Evolutionary conservation across 1,140 invertebrate genomes (phyloP).

Genomic region (Planococcus citri): DNA sequence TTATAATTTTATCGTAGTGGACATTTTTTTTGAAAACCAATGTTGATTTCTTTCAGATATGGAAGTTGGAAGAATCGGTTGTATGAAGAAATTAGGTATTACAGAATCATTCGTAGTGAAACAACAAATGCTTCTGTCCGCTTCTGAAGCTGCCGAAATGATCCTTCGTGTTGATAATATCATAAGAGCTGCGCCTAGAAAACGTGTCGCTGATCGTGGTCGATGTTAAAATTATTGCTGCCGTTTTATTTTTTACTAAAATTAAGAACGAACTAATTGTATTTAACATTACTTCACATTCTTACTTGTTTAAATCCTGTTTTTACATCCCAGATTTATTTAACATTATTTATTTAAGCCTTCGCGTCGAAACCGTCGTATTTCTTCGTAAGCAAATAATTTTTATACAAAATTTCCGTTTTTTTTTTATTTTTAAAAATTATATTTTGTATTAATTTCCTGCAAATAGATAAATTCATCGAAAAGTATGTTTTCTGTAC

Average conservation of each 20-base stretch:
- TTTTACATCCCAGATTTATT: no score
- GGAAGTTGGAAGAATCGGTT: conserved; percentile 67
- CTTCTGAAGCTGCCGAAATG: conserved; percentile 96
- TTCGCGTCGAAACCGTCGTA: neutral
- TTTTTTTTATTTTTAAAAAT: neutral
- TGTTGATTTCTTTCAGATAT: conserved; percentile 68
- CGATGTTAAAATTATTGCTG: conserved; percentile 51
- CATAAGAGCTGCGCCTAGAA: conserved; percentile 84
- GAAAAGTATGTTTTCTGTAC: no score
- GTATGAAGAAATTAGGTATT: conserved; percentile 81
- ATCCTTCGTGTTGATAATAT: conserved; percentile 97
- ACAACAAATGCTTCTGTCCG: conserved; percentile 84
- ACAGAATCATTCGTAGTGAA: conserved; percentile 97
- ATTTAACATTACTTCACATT: no score
- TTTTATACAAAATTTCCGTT: neutral
- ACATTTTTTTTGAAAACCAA: conserved; percentile 16
- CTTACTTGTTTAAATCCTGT: no score
- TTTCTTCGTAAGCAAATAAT: neutral
- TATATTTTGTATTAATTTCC: no score
- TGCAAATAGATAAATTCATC: no score
- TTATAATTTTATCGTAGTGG: no score
- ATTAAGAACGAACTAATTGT: neutral
- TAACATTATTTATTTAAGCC: neutral
- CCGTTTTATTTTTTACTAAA: neutral
- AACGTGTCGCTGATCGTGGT: conserved; percentile 72